Evolutionary conservation across 1,140 invertebrate species (phyloP), one percentile per base, ranked within the genome.

Genomic region (Drosophila ercepeae): DNA sequence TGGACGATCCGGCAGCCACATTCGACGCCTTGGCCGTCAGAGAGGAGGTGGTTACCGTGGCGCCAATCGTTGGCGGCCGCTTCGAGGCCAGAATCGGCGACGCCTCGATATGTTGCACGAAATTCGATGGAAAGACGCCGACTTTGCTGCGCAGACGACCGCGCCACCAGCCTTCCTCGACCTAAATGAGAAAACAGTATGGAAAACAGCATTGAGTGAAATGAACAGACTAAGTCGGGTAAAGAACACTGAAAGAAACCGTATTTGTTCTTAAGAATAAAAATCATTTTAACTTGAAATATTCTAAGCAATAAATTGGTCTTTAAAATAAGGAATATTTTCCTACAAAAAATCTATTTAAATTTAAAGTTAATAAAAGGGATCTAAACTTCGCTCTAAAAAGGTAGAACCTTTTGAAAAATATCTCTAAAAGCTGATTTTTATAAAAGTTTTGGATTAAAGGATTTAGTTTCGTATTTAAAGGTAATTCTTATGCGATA

Each of bases 41-140:
- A 51, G 70, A 48, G 48, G 71, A 46, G 44, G 75, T 68, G 36
- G 72, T 44, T 48, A 83, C 78, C 19, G 88, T 77, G 75, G 89
- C 69, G 81, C 75, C 82, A 71, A 90, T 82, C 23, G 81, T 79
- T 67, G 89, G 81, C 73, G 90, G 89, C 52, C 83, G 67, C 46
- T 91, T 90, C 45, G 76, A 90, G 52, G 91, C 89, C 64, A 91
- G 59, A 50, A 89, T 86, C 19, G 91, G 91, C 39, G 91, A 91
- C 54, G 83, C 84, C 49, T 93, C 92, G 63, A 95, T 92, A 91
- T 95, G 94, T 86, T 94, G 93, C n/a, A 98, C 97, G 92, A 98
- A 98, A 93, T 98, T 98, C 4, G 97, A 98, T 13, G 97, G 97
- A 92, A 98, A 98, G 42, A 98, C 97, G 46, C 97, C 97, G 63